Conservation (phyloP, 1,140 invertebrate genomes). For the Rhyacophila brunnea region DNA sequence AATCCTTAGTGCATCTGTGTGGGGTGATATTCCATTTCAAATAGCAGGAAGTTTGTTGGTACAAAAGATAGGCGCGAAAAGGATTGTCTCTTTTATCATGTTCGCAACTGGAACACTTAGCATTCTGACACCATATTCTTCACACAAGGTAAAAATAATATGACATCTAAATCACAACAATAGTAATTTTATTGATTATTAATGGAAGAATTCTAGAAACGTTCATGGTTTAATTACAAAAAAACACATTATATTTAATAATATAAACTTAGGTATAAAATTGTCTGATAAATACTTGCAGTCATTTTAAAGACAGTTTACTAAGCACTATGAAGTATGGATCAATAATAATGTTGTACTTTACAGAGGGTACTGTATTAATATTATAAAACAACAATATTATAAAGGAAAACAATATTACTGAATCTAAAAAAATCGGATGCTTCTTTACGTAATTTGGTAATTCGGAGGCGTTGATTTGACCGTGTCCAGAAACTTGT, state of each 20-base stretch:
- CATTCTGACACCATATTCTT: neutral
- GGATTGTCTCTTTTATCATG: neutral
- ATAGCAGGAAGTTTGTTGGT: constrained; percentile 1
- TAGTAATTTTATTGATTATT: too few relatives aligned
- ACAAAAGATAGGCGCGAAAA: constrained; percentile 9
- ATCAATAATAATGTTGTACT: too few relatives aligned
- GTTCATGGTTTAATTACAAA: neutral
- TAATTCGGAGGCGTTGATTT: too few relatives aligned
- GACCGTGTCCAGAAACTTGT: too few relatives aligned
- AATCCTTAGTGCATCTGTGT: constrained; percentile 1
- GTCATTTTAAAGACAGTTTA: too few relatives aligned
- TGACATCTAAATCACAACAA: neutral
- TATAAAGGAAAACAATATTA: too few relatives aligned
- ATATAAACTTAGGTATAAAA: neutral
- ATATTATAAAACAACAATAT: too few relatives aligned
- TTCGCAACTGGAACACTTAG: neutral
- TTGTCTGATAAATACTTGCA: neutral
- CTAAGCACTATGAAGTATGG: too few relatives aligned
- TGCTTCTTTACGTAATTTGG: too few relatives aligned
- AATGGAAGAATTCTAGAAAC: too few relatives aligned
- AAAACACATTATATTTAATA: neutral
- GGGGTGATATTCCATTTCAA: constrained; percentile 9
- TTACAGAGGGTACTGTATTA: too few relatives aligned
- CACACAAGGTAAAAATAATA: constrained; percentile 1
- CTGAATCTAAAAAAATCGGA: too few relatives aligned